Conservation (phyloP, 2,888 invertebrate genomes). For the Hypsopygia costalis region DNA sequence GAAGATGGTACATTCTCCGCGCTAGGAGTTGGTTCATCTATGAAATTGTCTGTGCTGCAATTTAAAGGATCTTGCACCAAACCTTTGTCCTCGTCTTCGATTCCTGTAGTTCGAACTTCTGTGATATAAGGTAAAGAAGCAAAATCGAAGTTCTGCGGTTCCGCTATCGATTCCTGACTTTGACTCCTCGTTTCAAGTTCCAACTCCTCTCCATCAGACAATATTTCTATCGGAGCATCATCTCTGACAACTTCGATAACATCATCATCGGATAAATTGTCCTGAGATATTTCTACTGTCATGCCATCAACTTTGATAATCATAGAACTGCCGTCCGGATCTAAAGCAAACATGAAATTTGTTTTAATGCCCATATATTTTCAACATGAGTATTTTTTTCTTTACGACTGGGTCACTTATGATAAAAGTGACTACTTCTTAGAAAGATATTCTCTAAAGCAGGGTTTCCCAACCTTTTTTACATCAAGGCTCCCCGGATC, state of each 20-base stretch:
- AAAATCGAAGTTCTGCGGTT: conserved; percentile 27
- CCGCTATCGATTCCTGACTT: conserved; percentile 13
- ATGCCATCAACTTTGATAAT: no score
- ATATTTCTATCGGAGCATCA: conserved; percentile 67
- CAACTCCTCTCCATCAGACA: conserved; percentile 66
- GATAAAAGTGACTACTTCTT: no score
- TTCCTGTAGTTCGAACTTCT: conserved; percentile 21
- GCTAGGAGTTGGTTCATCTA: conserved; percentile 14
- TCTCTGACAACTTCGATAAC: conserved; percentile 70
- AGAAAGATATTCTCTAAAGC: no score
- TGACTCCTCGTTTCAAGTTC: conserved; percentile 37
- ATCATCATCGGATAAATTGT: conserved; percentile 63
- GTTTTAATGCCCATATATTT: no score
- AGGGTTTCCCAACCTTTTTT: no score
- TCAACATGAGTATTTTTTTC: no score
- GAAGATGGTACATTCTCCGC: conserved; percentile 16
- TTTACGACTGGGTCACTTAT: no score
- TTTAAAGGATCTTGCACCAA: conserved; percentile 35
- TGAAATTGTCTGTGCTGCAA: conserved; percentile 17
- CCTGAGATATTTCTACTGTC: conserved; percentile 28
- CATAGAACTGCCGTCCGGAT: no score
- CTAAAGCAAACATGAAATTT: conserved; percentile 23
- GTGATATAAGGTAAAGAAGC: conserved; percentile 29
- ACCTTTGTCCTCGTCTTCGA: conserved; percentile 23
- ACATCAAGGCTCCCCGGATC: no score